Evolutionary conservation across 2,888 invertebrate species (phyloP), one percentile per base, ranked within the genome.

Genomic region (Thymelicus acteon): DNA sequence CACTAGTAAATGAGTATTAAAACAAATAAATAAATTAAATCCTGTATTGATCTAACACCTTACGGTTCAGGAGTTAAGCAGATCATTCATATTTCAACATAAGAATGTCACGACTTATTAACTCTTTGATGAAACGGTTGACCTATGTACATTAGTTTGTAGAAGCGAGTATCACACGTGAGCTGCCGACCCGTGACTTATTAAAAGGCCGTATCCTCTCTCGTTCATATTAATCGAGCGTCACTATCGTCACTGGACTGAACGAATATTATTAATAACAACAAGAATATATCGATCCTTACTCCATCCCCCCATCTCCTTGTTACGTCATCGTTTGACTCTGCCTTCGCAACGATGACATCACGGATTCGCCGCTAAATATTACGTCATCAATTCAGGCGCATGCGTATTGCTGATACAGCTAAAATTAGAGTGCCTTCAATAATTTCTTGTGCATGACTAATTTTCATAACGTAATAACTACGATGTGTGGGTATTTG

Each of bases 191-290:
- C 90, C 90, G 88, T 92, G 79, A 68, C 75, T 82, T 85, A 80
- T 84, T 83, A 76, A 85, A 85, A 87, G 86, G 84, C 83, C 80
- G 80, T 80, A 82, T 85, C 82, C 83, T 78, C 81, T 84, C 82
- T 80, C 84, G 78, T 76, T 75, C 79, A 76, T 81, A 80, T 84
- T 86, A 84, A 78, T 80, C 81, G 82, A 86, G 84, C 91, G 87
- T 87, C 90, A 89, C 84, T 87, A 86, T 84, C 91, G 87, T 87
- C 90, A 89, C 84, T 87, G 86, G 87, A 84, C 86, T 81, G 81
- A 75, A 80, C 75, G 78, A 80, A 83, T 82, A 84, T 83, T 85
- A 83, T 81, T 85, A 87, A 83, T 80, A 79, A 74, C 73, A 76
- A 49, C 71, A 76, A 75, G 82, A 80, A 77, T 61, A 74, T 85